Evolutionary conservation across 2,797 vertebrate genomes (phyloP).

Genomic region (Leucoraja ocellata): DNA sequence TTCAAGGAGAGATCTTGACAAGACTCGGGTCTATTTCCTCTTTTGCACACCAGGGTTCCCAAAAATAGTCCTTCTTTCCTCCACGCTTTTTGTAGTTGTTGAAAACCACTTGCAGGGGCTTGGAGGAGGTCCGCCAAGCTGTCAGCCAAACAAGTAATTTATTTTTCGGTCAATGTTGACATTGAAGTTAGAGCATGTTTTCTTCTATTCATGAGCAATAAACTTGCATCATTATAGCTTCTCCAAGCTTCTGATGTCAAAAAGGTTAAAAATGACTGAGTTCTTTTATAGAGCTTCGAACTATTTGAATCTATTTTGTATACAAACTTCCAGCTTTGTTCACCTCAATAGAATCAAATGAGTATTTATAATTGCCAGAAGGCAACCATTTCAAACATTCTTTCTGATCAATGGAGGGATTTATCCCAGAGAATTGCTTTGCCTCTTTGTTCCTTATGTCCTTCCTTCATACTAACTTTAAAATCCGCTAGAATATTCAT

Average conservation of each 20-base stretch:
- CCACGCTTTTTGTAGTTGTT: background rate
- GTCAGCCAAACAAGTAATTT: background rate
- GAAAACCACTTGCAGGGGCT: background rate
- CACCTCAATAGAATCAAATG: background rate
- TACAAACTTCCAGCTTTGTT: background rate
- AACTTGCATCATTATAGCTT: background rate
- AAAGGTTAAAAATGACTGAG: background rate
- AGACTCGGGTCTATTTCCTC: background rate
- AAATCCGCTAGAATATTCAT: background rate
- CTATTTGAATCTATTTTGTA: background rate
- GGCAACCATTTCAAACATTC: background rate
- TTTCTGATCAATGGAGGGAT: background rate
- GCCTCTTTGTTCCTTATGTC: background rate
- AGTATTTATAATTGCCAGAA: background rate
- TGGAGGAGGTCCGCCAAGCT: background rate
- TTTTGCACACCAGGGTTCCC: background rate
- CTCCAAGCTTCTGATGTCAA: background rate
- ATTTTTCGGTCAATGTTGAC: background rate
- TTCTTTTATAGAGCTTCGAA: background rate
- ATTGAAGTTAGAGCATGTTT: background rate
- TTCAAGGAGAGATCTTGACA: background rate
- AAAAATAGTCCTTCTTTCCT: background rate
- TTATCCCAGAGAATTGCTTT: background rate
- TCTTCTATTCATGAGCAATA: background rate
- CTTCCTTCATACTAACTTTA: background rate